These are phyloP conservation scores for Drosophila mayri DNA, from an alignment of 1,140 invertebrate species.

Conservation along the genomic window DNA sequence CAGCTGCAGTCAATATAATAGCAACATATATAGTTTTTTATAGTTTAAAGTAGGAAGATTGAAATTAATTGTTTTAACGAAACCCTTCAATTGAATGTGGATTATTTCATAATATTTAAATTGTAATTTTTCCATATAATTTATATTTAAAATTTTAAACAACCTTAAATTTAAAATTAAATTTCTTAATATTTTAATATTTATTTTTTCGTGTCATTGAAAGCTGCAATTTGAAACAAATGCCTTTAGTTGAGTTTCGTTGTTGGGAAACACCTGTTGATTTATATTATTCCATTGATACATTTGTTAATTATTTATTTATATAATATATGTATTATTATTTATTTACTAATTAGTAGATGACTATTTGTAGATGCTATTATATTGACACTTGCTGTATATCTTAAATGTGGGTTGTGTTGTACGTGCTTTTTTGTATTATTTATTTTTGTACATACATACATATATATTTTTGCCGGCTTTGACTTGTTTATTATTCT, in stretches of 20 bases:
- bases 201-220: not conserved
- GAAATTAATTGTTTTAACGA: too few relatives aligned
- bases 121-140: not conserved
- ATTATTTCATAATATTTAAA: too few relatives aligned
- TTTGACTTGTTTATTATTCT: conserved; percentile 64
- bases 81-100: too few relatives aligned
- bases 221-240: not conserved
- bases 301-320: not conserved
- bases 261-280: not conserved
- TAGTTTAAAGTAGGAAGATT: not conserved
- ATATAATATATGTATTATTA: not conserved
- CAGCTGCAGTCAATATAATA: not conserved
- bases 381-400: conserved; percentile 12
- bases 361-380: not conserved
- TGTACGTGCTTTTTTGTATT: conserved; percentile 7
- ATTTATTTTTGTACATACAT: conserved; percentile 20
- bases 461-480: conserved; percentile 56
- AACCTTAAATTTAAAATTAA: not conserved
- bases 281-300: not conserved
- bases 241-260: not conserved
- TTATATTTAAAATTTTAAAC: not conserved
- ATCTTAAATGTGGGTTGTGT: conserved; percentile 6
- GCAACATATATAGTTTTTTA: not conserved
- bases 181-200: not conserved
- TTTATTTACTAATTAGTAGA: not conserved